These are phyloP conservation scores for Anagyrus pseudococci DNA, from an alignment of 2,888 invertebrate genomes.

Conservation along the genomic window DNA sequence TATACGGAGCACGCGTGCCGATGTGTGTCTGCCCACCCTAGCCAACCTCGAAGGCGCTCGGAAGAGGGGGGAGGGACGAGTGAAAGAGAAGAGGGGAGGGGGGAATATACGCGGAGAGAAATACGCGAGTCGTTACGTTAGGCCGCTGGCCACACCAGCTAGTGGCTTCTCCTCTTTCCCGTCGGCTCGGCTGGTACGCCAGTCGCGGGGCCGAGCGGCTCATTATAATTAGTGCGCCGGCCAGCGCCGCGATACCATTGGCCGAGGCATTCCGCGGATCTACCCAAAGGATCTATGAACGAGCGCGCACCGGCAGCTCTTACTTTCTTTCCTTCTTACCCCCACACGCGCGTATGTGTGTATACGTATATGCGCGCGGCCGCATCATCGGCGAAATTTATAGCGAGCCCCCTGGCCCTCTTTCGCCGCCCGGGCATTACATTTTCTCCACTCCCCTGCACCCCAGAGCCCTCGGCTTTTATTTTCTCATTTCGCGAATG, in stretches of 20 bases:
- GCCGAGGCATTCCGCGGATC: slow-evolving; percentile 37
- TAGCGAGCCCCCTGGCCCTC: slow-evolving; percentile 47
- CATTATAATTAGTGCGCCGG: slow-evolving; percentile 54
- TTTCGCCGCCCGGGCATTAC: slow-evolving; percentile 36
- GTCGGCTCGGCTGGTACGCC: slow-evolving; percentile 38
- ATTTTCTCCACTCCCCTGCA: slow-evolving; percentile 31
- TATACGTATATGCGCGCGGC: background rate
- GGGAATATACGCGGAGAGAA: too few species aligned
- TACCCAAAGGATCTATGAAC: too few species aligned
- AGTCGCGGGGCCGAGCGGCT: slow-evolving; percentile 45
- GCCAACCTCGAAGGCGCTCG: background rate
- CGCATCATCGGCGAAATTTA: slow-evolving; percentile 47
- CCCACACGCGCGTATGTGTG: slow-evolving; percentile 10
- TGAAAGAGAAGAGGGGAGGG: background rate
- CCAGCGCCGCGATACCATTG: slow-evolving; percentile 35
- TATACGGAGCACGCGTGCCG: too few species aligned
- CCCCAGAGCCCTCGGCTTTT: slow-evolving; percentile 34
- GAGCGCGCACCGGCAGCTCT: too few species aligned
- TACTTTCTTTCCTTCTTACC: slow-evolving; percentile 32
- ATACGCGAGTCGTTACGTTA: too few species aligned
- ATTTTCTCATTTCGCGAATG: slow-evolving; percentile 32
- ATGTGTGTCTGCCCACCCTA: too few species aligned
- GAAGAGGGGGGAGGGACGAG: background rate
- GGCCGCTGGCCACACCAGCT: slow-evolving; percentile 35
- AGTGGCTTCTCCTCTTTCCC: slow-evolving; percentile 13